Percentiles rank a stretch among this genome's conserved stretches.
Evolutionary conservation across 2,113 vertebrate species (phyloP).

Genomic region (Strix uralensis): DNA sequence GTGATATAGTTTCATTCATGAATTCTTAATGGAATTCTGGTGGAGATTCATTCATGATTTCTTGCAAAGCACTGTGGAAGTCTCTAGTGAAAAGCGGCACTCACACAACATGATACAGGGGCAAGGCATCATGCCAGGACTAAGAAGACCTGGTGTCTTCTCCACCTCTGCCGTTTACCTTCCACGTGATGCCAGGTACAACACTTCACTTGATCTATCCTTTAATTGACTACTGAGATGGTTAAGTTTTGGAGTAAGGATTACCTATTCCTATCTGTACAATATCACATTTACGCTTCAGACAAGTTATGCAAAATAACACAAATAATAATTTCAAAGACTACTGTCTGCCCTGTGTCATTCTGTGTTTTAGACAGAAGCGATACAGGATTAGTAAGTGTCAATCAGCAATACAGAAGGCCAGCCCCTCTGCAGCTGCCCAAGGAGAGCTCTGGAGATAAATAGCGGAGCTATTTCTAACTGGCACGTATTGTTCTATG

Average conservation of each 20-base stretch:
- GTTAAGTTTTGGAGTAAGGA: neutral
- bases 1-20: neutral
- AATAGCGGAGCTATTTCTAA: slow-evolving; percentile 58
- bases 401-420: neutral
- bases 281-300: neutral
- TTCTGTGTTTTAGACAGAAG: neutral
- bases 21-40: neutral
- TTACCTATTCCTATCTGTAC: neutral
- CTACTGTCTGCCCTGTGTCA: neutral
- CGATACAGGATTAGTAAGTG: neutral
- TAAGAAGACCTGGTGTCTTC: neutral
- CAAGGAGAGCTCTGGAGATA: slow-evolving; percentile 28
- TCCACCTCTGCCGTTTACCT: neutral
- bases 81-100: neutral
- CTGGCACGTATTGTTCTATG: slow-evolving; percentile 51
- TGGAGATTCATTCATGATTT: neutral
- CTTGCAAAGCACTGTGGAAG: neutral
- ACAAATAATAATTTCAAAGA: neutral
- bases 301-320: neutral
- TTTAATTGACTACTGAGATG: neutral
- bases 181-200: neutral
- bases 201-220: neutral
- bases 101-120: neutral
- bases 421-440: slow-evolving; percentile 4
- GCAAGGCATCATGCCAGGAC: neutral